Evolutionary conservation across 2,888 invertebrate genomes (phyloP).

Genomic region (Ichneumon xanthorius): DNA sequence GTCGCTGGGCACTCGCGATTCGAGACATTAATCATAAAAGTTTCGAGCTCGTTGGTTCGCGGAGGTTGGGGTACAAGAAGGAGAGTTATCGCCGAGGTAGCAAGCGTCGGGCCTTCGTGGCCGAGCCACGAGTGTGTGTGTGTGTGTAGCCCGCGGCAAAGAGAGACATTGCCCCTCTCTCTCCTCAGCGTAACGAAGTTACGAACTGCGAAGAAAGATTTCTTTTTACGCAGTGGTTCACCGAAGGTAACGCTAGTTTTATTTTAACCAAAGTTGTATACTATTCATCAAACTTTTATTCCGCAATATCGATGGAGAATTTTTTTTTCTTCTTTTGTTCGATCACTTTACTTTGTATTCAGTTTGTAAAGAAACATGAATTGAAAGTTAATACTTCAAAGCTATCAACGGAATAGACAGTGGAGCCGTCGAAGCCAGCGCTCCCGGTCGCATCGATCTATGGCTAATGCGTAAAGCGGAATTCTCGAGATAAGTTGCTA

Average conservation of each 20-base stretch:
- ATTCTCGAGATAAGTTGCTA: no score
- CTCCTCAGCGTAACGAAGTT: slow-evolving; percentile 31
- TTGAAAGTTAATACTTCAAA: neutral
- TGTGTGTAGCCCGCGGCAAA: slow-evolving; percentile 8
- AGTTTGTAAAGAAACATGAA: neutral
- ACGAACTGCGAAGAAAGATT: slow-evolving; percentile 26
- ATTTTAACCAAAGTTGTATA: neutral
- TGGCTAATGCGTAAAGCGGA: no score
- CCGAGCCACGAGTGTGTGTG: neutral
- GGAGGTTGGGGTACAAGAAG: slow-evolving; percentile 55
- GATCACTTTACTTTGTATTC: neutral
- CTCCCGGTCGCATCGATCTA: no score
- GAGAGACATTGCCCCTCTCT: slow-evolving; percentile 31
- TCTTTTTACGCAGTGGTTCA: slow-evolving; percentile 1
- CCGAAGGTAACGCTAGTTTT: slow-evolving; percentile 4
- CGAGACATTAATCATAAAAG: slow-evolving; percentile 71
- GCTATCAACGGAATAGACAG: no score
- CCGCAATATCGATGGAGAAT: neutral
- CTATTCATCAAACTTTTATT: neutral
- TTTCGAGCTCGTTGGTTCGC: slow-evolving; percentile 63
- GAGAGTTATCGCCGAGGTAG: slow-evolving; percentile 53
- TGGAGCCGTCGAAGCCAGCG: no score
- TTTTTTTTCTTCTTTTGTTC: neutral
- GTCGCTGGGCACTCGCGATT: slow-evolving; percentile 48
- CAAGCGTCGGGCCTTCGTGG: slow-evolving; percentile 19